phyloP scores from a whole-genome alignment of 2,888 invertebrate genomes.

The Aphodius sticticus region DNA sequence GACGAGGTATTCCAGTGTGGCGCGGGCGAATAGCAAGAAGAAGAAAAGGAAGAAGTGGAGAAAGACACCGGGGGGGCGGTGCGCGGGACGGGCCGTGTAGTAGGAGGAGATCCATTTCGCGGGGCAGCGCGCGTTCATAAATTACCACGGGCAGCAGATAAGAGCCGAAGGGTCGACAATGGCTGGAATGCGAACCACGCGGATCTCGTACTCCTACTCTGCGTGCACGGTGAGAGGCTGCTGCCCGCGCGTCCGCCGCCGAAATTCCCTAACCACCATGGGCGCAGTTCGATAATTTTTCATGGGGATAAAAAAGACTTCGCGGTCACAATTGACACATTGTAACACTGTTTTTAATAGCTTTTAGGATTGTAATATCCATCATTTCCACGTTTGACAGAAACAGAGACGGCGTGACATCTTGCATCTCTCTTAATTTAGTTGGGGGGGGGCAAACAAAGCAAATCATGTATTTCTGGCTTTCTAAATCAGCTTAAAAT shows the following conservation, averaged over 20 bases:
- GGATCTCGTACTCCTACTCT: background rate
- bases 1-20: background rate
- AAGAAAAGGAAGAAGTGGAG: background rate
- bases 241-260: background rate
- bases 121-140: background rate
- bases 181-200: background rate
- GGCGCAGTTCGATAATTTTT: too few relatives aligned
- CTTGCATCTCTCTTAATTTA: too few relatives aligned
- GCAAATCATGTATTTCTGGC: too few relatives aligned
- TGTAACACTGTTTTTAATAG: too few relatives aligned
- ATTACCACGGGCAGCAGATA: background rate
- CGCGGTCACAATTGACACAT: too few relatives aligned
- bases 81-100: background rate
- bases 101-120: conserved; percentile 4
- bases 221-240: background rate
- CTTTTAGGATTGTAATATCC: too few relatives aligned
- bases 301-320: too few relatives aligned
- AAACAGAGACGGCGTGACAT: too few relatives aligned
- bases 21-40: too few relatives aligned
- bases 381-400: too few relatives aligned
- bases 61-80: background rate
- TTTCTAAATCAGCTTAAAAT: too few relatives aligned
- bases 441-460: too few relatives aligned
- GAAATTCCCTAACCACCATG: background rate
- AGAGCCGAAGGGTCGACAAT: background rate